Conservation (phyloP, 2,797 vertebrate species). For the Anolis apletophallus region DNA sequence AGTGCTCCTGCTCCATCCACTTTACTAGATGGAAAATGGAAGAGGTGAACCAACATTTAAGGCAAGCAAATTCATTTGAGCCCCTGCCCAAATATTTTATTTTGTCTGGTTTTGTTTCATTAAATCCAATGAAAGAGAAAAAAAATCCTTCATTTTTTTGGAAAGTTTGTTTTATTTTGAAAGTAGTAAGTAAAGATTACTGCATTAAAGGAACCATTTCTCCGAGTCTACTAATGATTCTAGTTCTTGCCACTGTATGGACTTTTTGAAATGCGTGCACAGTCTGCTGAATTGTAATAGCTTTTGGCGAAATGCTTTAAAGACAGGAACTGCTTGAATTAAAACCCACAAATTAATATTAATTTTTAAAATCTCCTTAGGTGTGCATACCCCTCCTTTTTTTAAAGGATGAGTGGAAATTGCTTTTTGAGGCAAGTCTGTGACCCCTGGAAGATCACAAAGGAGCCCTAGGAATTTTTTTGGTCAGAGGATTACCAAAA, state of each 20-base stretch:
- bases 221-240: conserved; percentile 30
- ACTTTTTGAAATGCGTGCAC: background rate
- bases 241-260: conserved; percentile 37
- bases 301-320: no score
- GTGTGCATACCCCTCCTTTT: background rate
- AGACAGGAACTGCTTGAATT: no score
- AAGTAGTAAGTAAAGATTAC: background rate
- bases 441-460: background rate
- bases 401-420: background rate
- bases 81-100: background rate
- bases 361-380: conserved; percentile 3
- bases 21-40: no score
- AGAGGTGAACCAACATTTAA: background rate
- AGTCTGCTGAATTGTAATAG: no score
- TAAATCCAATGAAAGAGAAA: background rate
- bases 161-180: background rate
- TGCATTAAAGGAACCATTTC: conserved; percentile 8
- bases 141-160: background rate
- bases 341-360: conserved; percentile 8
- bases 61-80: background rate
- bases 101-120: background rate
- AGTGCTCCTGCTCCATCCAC: background rate
- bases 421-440: background rate
- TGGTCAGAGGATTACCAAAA: no score
- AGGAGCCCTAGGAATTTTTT: background rate